Evolutionary conservation across 1,140 invertebrate genomes (phyloP), one percentile per base, ranked within the genome.

Genomic region (Drosophila ogumai): DNA sequence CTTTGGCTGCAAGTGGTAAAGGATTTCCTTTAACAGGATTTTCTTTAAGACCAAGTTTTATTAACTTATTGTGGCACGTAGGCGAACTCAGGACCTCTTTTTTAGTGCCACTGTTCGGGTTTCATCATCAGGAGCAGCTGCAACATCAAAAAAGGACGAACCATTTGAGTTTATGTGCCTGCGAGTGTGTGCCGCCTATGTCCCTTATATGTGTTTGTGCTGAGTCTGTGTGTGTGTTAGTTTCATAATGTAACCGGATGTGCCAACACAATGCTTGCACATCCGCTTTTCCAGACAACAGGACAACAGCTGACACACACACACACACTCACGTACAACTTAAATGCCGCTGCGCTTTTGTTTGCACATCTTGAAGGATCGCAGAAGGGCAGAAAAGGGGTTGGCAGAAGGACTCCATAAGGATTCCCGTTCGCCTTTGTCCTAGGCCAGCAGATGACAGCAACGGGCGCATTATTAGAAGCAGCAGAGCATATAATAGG

Each of bases 251-350:
- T 88, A 90, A 90, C 85, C 85, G 85, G 85, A 90, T 90, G 85
- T 90, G 85, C 85, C 85, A 90, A 90, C 85, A 90, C 86, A 90
- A 90, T 90, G 85, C 85, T 90, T 71, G 85, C 85, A 90, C 85
- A 90, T 90, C 85, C 85, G 86, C 81, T 85, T 38, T 68, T 61
- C 78, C 74, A 85, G 81, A 90, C 86, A 90, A 85, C 80, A 82
- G 80, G 65, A 84, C 81, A 88, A 90, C 84, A 90, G 86, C 85
- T 90, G 85, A 90, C 85, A 81, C 58, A 90, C 63, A 90, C 84
- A 46, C 46, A 46, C 46, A 58, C 22, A 59, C 34, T 54, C 41
- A 60, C 49, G 61, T 44, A 52, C 17, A 49, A 72, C 66, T 69
- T 78, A 78, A 78, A 69, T 75, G 75, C 58, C 54, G 69, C 74